Conservation (phyloP, 2,113 vertebrate genomes). For the Tetrao urogallus region DNA sequence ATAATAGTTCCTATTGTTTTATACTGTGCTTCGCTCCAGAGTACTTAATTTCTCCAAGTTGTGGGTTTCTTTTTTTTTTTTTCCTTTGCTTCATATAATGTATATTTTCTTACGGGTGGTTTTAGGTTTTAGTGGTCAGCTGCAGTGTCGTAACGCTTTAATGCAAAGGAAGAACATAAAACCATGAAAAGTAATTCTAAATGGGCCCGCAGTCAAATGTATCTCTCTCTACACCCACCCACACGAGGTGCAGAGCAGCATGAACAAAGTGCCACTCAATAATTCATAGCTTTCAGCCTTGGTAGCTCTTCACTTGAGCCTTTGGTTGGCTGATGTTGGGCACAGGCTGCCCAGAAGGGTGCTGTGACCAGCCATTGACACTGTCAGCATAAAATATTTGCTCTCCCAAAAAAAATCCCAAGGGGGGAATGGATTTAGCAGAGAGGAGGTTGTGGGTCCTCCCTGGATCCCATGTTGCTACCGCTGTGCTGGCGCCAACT, state of each 20-base stretch:
- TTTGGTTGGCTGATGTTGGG: rapidly evolving
- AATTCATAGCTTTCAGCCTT: not conserved
- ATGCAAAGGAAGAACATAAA: not conserved
- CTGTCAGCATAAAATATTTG: not conserved
- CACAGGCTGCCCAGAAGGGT: not conserved
- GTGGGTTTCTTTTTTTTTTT: not conserved
- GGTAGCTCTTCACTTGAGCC: rapidly evolving
- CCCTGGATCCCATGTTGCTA: rapidly evolving
- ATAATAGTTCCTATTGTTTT: conserved; percentile 32
- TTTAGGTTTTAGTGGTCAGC: conserved; percentile 27
- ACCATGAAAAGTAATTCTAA: not conserved
- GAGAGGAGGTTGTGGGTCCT: not conserved
- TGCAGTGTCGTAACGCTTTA: not conserved
- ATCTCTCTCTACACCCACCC: not conserved
- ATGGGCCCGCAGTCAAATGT: not conserved
- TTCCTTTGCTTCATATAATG: not conserved
- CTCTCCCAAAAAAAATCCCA: not conserved
- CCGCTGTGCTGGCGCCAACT: not conserved
- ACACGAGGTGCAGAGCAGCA: not conserved
- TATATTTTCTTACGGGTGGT: not conserved
- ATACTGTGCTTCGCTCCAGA: not conserved
- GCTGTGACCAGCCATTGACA: not conserved
- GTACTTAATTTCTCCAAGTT: not conserved
- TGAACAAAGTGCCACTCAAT: not conserved
- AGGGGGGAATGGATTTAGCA: not conserved